Conservation (phyloP, 2,113 vertebrate species). For the Gasterosteus nipponicus region DNA sequence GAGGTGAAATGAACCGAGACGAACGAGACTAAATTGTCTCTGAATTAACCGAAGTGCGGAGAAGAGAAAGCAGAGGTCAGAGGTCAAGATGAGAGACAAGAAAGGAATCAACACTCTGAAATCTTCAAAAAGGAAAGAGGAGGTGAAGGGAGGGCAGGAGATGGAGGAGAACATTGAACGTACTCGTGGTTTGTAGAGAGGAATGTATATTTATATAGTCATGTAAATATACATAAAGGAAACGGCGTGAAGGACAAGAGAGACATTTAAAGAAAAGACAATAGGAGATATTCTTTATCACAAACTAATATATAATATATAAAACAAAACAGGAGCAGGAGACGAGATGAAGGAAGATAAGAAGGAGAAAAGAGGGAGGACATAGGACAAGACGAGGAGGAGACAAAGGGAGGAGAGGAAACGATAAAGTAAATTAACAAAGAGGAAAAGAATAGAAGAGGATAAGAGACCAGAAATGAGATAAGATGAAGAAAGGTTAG, state of each 20-base stretch:
- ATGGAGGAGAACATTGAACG: background rate
- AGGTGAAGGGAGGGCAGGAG: background rate
- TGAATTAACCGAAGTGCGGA: background rate
- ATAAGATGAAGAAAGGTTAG: background rate
- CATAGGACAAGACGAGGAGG: background rate
- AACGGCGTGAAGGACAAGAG: background rate
- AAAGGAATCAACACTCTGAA: background rate
- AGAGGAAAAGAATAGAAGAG: conserved; percentile 1
- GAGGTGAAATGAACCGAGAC: conserved; percentile 24
- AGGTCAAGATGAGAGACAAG: conserved; percentile 4
- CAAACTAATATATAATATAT: background rate
- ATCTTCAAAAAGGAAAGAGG: background rate
- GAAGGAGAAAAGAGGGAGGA: background rate
- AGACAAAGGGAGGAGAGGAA: background rate
- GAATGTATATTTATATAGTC: no score
- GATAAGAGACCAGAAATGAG: background rate
- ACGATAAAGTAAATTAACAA: background rate
- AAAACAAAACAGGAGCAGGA: background rate
- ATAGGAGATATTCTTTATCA: background rate
- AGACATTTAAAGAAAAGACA: background rate
- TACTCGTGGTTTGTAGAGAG: no score
- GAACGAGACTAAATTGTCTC: background rate
- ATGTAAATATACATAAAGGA: background rate
- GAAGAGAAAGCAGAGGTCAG: conserved; percentile 4
- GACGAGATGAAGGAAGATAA: background rate